Evolutionary conservation across 1,140 invertebrate genomes (phyloP).

Genomic region (Laodelphax striatellus): DNA sequence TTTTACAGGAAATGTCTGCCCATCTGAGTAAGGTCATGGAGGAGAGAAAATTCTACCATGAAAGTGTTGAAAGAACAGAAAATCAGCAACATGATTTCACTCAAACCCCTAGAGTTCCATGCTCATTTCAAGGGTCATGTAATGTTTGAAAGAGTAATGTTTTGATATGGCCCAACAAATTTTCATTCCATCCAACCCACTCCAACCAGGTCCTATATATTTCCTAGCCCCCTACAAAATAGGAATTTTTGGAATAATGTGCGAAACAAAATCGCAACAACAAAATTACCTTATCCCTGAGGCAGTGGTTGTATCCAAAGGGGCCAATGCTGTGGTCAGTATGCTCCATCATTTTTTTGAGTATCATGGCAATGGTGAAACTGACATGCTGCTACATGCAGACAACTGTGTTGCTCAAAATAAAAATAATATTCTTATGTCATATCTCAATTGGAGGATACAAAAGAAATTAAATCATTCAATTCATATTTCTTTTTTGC

Average conservation of each 20-base stretch:
- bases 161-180: conserved; percentile 14
- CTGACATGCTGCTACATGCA: neutral
- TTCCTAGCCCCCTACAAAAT: conserved; percentile 16
- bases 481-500: neutral
- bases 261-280: conserved; percentile 8
- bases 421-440: conserved; percentile 11
- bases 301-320: neutral
- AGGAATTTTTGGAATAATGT: conserved; percentile 13
- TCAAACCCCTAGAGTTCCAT: neutral
- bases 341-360: conserved; percentile 10
- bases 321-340: conserved; percentile 10
- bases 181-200: conserved; percentile 8
- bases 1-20: neutral
- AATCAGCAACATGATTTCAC: neutral
- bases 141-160: too few relatives aligned
- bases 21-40: conserved; percentile 1
- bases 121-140: neutral
- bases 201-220: conserved; percentile 15
- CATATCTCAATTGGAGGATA: neutral
- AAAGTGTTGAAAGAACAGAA: neutral
- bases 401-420: too few relatives aligned
- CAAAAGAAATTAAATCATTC: neutral
- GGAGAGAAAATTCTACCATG: neutral
- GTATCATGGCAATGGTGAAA: neutral
- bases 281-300: conserved; percentile 12